A percentile compares a stretch with the other conserved stretches of the same genome.
Evolutionary conservation across 2,888 invertebrate genomes (phyloP).

Genomic region (Apotomis capreana): DNA sequence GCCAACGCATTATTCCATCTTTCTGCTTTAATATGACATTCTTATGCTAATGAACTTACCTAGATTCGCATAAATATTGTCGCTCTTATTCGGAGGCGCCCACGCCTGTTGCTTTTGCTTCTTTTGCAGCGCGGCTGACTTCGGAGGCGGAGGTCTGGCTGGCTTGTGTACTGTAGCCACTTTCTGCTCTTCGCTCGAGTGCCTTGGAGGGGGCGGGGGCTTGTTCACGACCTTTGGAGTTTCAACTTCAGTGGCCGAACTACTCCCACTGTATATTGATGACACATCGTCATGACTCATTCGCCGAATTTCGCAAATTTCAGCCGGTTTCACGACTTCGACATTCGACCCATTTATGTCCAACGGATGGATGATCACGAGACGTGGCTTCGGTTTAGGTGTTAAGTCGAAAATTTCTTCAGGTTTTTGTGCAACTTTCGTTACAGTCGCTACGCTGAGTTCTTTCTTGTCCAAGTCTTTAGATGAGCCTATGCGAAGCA

Average conservation of each 20-base stretch:
- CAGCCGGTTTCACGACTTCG: conserved; percentile 87
- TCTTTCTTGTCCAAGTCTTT: conserved; percentile 87
- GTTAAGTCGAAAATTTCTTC: conserved; percentile 83
- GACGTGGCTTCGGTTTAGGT: conserved; percentile 87
- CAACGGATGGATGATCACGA: conserved; percentile 94
- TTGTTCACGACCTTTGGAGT: conserved; percentile 78
- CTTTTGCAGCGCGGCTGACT: conserved; percentile 85
- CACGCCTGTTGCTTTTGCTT: conserved; percentile 83
- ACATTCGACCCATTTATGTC: conserved; percentile 92
- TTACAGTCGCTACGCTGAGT: conserved; percentile 66
- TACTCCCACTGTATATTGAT: conserved; percentile 76
- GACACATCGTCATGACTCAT: conserved; percentile 82
- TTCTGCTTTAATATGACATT: conserved; percentile 16
- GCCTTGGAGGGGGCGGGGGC: conserved; percentile 91
- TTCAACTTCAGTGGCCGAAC: conserved; percentile 70
- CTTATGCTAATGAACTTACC: conserved; percentile 71
- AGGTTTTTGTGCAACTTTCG: conserved; percentile 78
- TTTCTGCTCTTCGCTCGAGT: conserved; percentile 77
- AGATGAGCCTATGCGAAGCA: conserved; percentile 90
- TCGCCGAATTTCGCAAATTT: conserved; percentile 67
- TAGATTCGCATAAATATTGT: conserved; percentile 91
- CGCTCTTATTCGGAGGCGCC: conserved; percentile 69
- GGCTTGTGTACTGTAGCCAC: conserved; percentile 84
- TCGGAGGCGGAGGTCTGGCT: conserved; percentile 89
- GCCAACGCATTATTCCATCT: background rate